Evolutionary conservation across 2,113 vertebrate species (phyloP), one percentile per base, ranked within the genome.

Genomic region (Tachuris rubrigastra): DNA sequence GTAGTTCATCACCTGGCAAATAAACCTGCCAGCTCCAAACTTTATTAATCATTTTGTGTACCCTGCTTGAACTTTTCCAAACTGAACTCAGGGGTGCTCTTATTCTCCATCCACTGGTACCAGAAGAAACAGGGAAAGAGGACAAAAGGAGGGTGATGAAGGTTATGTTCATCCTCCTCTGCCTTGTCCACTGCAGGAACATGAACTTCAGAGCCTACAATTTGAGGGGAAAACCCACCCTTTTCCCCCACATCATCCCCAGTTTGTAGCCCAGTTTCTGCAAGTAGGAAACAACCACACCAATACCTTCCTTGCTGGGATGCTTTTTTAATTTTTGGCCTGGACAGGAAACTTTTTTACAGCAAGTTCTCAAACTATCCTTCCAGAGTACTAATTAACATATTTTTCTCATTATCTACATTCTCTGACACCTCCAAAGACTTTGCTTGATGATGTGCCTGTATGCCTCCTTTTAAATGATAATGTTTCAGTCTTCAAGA

Each of bases 1-100:
- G 88, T 89, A 94, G 93, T 97, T 96, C 92, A 97, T 95, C 93
- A 93, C 96, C 96, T 94, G 93, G 90, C 95, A 96, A 94, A 97
- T 93, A 96, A 96, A 96, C 83, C 95, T 95, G 93, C 93, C 95
- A 95, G 83, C 83, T 60, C 76, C 18, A 83, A 95, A 75, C 68
- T 96, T 90, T 92, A 90, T 96, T 93, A 94, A 97, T 93, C 93
- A 88, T 81, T 75, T 75, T 91, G 60, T 96, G 93, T 67, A 94
- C 95, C 90, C 85, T 95, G 49, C 44, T 67, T 96, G 95, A 96
- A 96, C 95, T 94, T 94, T 87, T 90, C 83, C 86, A 89, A 79
- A 2, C 60, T 72, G 84, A 93, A 50, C 88, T 87, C 88, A 2
- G 23, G 73, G 76, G 72, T 55, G 37, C 60, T 93, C 73, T 18